Conservation (phyloP, 2,888 invertebrate species). For the Unio pictorum region DNA sequence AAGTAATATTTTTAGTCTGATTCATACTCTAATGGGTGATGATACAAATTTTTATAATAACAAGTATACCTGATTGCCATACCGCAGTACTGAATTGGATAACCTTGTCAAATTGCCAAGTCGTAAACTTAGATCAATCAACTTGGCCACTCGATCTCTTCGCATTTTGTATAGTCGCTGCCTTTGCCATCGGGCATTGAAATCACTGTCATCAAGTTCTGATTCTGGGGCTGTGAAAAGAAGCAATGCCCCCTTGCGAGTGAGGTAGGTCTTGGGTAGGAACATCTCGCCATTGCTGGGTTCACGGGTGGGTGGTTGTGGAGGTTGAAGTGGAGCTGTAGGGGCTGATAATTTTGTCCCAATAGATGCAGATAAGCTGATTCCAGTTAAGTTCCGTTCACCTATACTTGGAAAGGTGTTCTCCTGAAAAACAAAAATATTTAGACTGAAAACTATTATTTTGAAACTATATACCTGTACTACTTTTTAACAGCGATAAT, state of each 20-base stretch:
- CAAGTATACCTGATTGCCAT: slow-evolving; percentile 59
- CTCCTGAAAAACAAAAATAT: no score
- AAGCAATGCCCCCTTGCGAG: slow-evolving; percentile 63
- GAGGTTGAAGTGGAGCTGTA: no score
- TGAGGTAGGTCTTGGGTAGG: slow-evolving; percentile 64
- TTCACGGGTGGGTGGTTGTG: no score
- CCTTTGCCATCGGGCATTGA: slow-evolving; percentile 6
- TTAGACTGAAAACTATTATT: no score
- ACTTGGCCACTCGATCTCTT: slow-evolving; percentile 31
- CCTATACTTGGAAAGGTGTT: no score
- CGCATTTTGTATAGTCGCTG: slow-evolving; percentile 22
- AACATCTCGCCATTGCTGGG: slow-evolving; percentile 1
- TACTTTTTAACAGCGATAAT: no score
- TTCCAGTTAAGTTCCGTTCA: no score
- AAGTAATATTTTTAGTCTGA: no score
- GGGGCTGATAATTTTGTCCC: no score
- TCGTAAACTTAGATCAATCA: slow-evolving; percentile 55
- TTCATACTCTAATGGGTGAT: not conserved
- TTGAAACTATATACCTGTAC: no score
- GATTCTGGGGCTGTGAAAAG: slow-evolving; percentile 54
- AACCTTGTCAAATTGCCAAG: slow-evolving; percentile 61
- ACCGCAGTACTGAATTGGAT: slow-evolving; percentile 58
- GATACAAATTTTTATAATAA: not conserved
- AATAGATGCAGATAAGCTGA: no score
- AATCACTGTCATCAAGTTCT: slow-evolving; percentile 22